These are phyloP conservation scores for Micronycteris hirsuta DNA, from an alignment of 2,113 vertebrate genomes.

Conservation along the genomic window DNA sequence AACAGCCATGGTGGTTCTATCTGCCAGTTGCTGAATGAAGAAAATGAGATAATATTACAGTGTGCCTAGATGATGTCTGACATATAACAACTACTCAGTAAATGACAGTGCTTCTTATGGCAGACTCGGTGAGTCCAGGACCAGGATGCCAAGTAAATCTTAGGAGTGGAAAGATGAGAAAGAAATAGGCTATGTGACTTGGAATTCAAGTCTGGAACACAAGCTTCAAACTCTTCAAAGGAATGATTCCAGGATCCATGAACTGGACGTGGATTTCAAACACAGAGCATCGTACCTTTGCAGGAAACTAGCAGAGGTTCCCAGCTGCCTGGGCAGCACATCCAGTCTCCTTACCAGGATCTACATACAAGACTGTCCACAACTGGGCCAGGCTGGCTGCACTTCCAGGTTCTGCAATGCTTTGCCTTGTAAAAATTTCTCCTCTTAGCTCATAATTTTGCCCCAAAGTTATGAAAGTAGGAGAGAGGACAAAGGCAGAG, in stretches of 20 bases:
- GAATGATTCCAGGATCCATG: neutral
- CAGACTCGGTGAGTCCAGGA: neutral
- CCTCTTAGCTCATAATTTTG: neutral
- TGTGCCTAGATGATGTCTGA: neutral
- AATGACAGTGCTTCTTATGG: neutral
- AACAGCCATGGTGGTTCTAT: neutral
- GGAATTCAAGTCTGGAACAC: neutral
- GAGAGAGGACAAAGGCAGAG: neutral
- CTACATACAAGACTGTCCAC: neutral
- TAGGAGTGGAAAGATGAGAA: neutral
- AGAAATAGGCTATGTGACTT: neutral
- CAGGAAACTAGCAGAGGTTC: neutral
- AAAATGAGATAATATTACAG: neutral
- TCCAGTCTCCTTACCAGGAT: neutral
- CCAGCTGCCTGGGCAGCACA: neutral
- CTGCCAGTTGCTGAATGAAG: neutral
- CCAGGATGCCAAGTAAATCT: neutral
- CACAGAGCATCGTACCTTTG: neutral
- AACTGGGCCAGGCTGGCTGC: fast-evolving
- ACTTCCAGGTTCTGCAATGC: neutral
- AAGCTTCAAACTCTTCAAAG: neutral
- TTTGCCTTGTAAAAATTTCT: neutral
- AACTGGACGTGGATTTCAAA: neutral
- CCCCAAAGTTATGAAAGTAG: neutral
- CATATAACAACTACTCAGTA: neutral